Evolutionary conservation across 2,797 vertebrate species (phyloP).

Genomic region (Vespertilio murinus): DNA sequence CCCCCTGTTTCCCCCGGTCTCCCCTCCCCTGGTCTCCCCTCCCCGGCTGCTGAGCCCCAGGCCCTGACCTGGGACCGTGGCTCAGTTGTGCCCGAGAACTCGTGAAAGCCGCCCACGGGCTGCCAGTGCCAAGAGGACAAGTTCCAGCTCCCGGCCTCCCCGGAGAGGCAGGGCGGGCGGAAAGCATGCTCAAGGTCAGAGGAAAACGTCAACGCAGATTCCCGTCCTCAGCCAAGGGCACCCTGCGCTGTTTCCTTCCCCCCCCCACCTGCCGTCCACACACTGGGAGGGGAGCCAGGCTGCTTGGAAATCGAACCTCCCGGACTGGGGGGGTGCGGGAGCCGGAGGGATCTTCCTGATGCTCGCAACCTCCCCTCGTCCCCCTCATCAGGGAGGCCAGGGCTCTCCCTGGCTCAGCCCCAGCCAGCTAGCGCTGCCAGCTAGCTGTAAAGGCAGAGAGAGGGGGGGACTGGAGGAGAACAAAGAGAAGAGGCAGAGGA

Average conservation of each 20-base stretch:
- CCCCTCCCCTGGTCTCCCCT: background rate
- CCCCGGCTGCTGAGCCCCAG: background rate
- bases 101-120: background rate
- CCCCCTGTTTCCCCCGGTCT: too few relatives aligned
- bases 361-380: too few relatives aligned
- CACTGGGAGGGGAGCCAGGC: background rate
- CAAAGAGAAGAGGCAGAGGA: slow-evolving; percentile 35
- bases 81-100: background rate
- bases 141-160: background rate
- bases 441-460: background rate
- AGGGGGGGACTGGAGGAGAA: slow-evolving; percentile 28
- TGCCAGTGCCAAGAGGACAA: background rate
- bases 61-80: background rate
- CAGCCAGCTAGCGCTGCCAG: background rate
- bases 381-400: background rate
- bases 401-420: background rate
- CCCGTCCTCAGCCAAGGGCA: slow-evolving; percentile 50
- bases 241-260: background rate
- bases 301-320: background rate
- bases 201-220: background rate
- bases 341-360: background rate
- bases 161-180: background rate
- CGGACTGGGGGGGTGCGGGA: too few relatives aligned
- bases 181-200: slow-evolving; percentile 62
- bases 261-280: background rate